Evolutionary conservation across 2,113 vertebrate genomes (phyloP).

Genomic region (Xiphophorus couchianus): DNA sequence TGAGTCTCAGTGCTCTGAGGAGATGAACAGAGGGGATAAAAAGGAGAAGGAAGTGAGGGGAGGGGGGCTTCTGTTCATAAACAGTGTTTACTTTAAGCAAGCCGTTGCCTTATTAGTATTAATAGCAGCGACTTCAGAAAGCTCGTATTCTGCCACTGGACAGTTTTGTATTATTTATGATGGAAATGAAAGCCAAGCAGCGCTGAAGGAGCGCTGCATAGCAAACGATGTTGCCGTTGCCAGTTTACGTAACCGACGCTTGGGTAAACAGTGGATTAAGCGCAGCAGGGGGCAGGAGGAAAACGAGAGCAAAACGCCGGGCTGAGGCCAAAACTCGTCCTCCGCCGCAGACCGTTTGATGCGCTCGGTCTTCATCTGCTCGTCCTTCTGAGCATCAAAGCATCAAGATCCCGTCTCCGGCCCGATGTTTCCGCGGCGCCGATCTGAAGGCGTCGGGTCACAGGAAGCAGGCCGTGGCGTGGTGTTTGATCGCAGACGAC

Average conservation of each 20-base stretch:
- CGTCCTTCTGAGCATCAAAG: conserved; percentile 70
- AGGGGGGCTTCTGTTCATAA: conserved; percentile 59
- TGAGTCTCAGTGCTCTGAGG: conserved; percentile 47
- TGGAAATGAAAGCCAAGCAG: conserved; percentile 71
- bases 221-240: conserved; percentile 66
- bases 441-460: conserved; percentile 42
- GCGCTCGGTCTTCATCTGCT: conserved; percentile 57
- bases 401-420: conserved; percentile 23
- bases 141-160: conserved; percentile 78
- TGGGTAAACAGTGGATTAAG: conserved; percentile 70
- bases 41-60: conserved; percentile 6
- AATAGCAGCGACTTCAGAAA: conserved; percentile 80
- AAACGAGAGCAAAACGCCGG: conserved; percentile 61
- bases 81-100: conserved; percentile 74
- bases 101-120: conserved; percentile 80
- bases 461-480: conserved; percentile 26
- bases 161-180: conserved; percentile 81
- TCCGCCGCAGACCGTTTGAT: conserved; percentile 51
- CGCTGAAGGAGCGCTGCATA: conserved; percentile 59
- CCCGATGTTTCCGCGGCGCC: conserved; percentile 38
- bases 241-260: conserved; percentile 71
- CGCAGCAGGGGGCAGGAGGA: conserved; percentile 24
- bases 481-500: conserved; percentile 58
- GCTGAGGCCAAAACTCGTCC: conserved; percentile 6
- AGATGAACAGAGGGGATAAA: conserved; percentile 21